Conservation (phyloP, 2,113 vertebrate species). For the Empidonax alnorum region DNA sequence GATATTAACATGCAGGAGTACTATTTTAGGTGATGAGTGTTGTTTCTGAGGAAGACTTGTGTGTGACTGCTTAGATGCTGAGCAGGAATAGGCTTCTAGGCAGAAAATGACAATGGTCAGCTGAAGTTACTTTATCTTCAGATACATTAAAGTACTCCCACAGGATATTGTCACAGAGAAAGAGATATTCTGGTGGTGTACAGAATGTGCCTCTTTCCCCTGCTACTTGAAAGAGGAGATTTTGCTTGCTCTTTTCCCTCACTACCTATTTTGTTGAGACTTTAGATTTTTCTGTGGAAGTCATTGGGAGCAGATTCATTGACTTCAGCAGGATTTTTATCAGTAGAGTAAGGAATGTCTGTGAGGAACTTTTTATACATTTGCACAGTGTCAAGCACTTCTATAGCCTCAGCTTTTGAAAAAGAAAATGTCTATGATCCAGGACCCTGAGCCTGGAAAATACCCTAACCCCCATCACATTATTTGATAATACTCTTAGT, state of each 20-base stretch:
- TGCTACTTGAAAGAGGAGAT: neutral
- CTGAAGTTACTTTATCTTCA: neutral
- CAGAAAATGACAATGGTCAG: neutral
- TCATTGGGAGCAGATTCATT: neutral
- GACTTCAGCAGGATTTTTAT: neutral
- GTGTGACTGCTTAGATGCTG: neutral
- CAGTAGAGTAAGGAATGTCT: neutral
- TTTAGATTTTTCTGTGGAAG: neutral
- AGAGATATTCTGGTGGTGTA: neutral
- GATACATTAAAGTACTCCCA: neutral
- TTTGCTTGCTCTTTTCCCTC: neutral
- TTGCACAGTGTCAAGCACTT: neutral
- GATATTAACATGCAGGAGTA: neutral
- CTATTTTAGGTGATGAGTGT: neutral
- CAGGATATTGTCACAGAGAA: neutral
- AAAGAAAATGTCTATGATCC: neutral
- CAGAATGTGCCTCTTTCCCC: neutral
- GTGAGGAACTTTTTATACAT: neutral
- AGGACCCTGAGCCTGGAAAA: neutral
- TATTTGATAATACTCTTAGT: neutral
- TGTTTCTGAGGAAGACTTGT: neutral
- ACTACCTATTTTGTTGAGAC: neutral
- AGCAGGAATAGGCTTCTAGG: neutral
- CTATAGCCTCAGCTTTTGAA: neutral
- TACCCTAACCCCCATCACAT: neutral